Percentiles rank a stretch among this genome's conserved stretches.
Conservation (phyloP, 2,888 invertebrate genomes). For the Rotaria magnacalcarata region DNA sequence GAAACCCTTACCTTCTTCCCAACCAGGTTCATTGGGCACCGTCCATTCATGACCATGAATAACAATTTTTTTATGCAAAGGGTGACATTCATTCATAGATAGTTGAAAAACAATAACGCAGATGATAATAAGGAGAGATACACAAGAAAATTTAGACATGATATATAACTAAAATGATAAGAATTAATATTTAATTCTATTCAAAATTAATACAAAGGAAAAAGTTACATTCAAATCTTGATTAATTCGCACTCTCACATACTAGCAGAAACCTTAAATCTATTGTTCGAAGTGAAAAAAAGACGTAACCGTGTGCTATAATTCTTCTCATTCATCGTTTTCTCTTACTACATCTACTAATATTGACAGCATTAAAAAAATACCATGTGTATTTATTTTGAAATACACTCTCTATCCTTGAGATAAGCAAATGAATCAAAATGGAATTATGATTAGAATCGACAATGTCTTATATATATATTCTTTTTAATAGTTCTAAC, state of each 20-base stretch:
- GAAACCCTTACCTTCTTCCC: not conserved
- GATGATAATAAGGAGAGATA: not conserved
- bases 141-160: not conserved
- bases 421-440: too few relatives aligned
- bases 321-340: too few relatives aligned
- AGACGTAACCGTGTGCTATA: too few relatives aligned
- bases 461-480: too few relatives aligned
- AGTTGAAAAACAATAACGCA: not conserved
- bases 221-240: not conserved
- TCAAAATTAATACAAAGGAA: not conserved
- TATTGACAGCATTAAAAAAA: not conserved
- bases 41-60: conserved; percentile 21
- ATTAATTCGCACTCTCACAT: not conserved
- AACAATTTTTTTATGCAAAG: not conserved
- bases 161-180: not conserved
- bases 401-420: too few relatives aligned
- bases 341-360: too few relatives aligned
- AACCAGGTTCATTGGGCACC: not conserved
- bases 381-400: not conserved
- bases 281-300: too few relatives aligned
- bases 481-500: too few relatives aligned
- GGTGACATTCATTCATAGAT: not conserved
- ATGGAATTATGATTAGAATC: too few relatives aligned
- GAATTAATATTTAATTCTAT: not conserved
- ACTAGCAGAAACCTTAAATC: too few relatives aligned